Evolutionary conservation across 2,797 vertebrate species (phyloP), one percentile per base, ranked within the genome.

Genomic region (Girardinus metallicus): DNA sequence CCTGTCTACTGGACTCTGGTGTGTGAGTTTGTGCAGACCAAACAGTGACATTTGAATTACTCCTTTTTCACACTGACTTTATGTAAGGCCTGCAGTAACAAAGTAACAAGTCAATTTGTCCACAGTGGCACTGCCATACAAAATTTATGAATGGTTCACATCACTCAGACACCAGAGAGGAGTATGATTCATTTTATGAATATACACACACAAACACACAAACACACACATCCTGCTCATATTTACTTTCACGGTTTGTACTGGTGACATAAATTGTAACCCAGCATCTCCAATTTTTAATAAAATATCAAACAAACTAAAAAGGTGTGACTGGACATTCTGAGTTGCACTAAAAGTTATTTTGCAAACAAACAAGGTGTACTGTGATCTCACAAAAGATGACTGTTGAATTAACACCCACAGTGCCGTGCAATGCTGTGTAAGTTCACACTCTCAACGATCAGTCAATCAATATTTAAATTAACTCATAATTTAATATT

Each of bases 11-110:
- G 13, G 13, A 31, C 11, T 66, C 41, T 34, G 39, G 12, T 62
- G 74, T 81, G 43, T 83, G 46, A 76, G 43, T 64, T 39, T 83
- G 51, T 86, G 39, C 23, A 74, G 60, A 57, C 77, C 66, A 73
- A 76, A 53, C 43, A 74, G 66, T 81, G 82, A 83, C 77, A 83
- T 91, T 90, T 87, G 4, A 85, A 60, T 85, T 80, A 78, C 82
- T 89, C 84, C 87, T 87, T 85, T 78, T 88, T 93, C 83, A 87
- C 78, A 80, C 39, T 62, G 73, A 83, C 83, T 88, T 87, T 70
- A 80, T 76, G 18, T 71, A 36, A 80, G 72, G 75, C 79, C 79
- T 57, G 44, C 80, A 91, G 88, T 29, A 75, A 21, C 46, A 31
- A 75, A 91, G 88, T 29, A 75, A 21, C 46, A 31, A 75, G 74